These are phyloP conservation scores for Labeo rohita DNA, from an alignment of 2,113 vertebrate species.

Conservation along the genomic window DNA sequence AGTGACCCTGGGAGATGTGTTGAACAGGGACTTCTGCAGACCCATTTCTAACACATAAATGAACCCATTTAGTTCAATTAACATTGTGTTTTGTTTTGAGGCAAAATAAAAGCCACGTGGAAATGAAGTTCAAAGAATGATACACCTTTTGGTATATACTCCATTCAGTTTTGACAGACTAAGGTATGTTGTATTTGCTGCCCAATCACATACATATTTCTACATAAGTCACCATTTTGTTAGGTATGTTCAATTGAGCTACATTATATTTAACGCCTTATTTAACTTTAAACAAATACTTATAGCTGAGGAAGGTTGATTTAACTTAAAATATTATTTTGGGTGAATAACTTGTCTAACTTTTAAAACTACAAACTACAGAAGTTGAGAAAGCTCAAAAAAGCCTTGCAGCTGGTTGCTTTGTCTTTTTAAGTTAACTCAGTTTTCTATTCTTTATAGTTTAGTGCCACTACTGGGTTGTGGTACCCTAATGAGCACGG, in stretches of 20 bases:
- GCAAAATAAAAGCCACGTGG: constrained; percentile 10
- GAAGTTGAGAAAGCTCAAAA: neutral
- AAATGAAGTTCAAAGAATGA: neutral
- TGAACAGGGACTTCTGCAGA: constrained; percentile 61
- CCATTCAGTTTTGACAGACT: neutral
- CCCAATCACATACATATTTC: neutral
- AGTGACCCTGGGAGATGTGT: constrained; percentile 75
- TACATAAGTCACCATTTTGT: too few relatives aligned
- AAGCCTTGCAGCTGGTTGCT: neutral
- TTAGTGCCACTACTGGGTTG: neutral
- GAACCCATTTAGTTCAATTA: constrained; percentile 55
- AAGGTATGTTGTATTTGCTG: neutral
- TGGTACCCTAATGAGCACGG: neutral
- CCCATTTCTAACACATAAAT: constrained; percentile 57
- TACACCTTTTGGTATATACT: neutral
- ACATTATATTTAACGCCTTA: too few relatives aligned
- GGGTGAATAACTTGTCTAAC: too few relatives aligned
- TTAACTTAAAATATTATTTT: neutral
- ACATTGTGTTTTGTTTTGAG: constrained; percentile 33
- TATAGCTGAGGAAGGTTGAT: neutral
- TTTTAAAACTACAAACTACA: neutral
- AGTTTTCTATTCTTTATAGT: neutral
- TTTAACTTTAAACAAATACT: too few relatives aligned
- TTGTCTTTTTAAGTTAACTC: neutral
- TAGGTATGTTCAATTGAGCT: too few relatives aligned